A percentile compares a stretch with the other conserved stretches of the same genome.
These are phyloP conservation scores for Timema podura DNA, from an alignment of 2,888 invertebrate genomes.

Conservation along the genomic window DNA sequence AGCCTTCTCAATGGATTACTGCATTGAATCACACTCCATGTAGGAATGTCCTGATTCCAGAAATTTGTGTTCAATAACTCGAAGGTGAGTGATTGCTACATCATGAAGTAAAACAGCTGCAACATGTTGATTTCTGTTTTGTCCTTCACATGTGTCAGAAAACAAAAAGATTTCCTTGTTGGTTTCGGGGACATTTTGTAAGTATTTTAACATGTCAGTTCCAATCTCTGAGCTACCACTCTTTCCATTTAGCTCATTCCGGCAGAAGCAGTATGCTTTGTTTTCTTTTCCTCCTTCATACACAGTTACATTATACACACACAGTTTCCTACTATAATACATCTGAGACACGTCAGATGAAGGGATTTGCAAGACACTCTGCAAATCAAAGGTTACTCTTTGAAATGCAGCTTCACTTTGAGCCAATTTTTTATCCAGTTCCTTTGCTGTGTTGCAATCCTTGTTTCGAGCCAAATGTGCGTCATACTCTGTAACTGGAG, in stretches of 20 bases:
- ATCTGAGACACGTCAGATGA: neutral
- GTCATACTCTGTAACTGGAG: neutral
- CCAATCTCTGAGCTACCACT: neutral
- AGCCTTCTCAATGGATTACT: conserved; percentile 33
- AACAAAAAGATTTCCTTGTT: too few species aligned
- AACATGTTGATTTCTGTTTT: too few species aligned
- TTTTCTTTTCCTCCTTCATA: neutral
- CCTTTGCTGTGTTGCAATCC: neutral
- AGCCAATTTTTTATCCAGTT: neutral
- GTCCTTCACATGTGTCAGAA: too few species aligned
- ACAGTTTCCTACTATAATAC: conserved; percentile 6
- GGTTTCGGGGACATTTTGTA: neutral
- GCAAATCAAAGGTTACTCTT: neutral
- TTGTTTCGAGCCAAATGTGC: neutral
- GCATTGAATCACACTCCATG: conserved; percentile 36
- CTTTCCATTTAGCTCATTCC: neutral
- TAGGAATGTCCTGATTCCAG: conserved; percentile 34
- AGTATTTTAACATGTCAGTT: neutral
- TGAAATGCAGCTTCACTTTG: neutral
- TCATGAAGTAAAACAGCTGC: conserved; percentile 32
- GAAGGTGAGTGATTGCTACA: conserved; percentile 30
- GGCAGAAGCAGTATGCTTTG: conserved; percentile 5
- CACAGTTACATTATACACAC: neutral
- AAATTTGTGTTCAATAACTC: conserved; percentile 33
- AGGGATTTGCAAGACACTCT: neutral